Evolutionary conservation across 1,140 invertebrate species (phyloP).

Genomic region (Lasaia peninsularis): DNA sequence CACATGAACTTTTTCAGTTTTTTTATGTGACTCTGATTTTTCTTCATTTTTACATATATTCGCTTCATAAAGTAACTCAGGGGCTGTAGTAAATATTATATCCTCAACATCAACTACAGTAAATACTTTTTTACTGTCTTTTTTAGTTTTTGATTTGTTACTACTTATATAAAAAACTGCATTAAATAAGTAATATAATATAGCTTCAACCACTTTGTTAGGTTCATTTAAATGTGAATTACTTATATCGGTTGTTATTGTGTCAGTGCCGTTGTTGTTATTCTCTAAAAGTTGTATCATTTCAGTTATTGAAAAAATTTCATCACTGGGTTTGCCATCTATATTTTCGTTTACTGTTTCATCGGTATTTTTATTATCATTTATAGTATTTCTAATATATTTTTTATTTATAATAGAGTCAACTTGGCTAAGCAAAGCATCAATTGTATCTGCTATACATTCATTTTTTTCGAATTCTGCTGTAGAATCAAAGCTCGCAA

Average conservation of each 20-base stretch:
- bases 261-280: slow-evolving; percentile 35
- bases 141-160: slow-evolving; percentile 26
- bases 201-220: slow-evolving; percentile 43
- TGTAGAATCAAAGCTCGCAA: slow-evolving; percentile 51
- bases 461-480: slow-evolving; percentile 65
- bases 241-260: slow-evolving; percentile 40
- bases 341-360: neutral
- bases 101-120: slow-evolving; percentile 63
- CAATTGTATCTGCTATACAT: slow-evolving; percentile 47
- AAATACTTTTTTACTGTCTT: slow-evolving; percentile 44
- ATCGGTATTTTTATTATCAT: neutral
- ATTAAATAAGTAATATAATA: slow-evolving; percentile 56
- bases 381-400: slow-evolving; percentile 6
- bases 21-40: neutral
- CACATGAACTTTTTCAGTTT: slow-evolving; percentile 2
- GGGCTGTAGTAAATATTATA: slow-evolving; percentile 52
- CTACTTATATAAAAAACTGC: slow-evolving; percentile 35
- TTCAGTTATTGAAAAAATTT: slow-evolving; percentile 53
- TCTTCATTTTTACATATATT: neutral
- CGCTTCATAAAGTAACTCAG: slow-evolving; percentile 24
- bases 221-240: slow-evolving; percentile 32
- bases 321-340: slow-evolving; percentile 7
- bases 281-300: slow-evolving; percentile 49
- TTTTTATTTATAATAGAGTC: slow-evolving; percentile 20
- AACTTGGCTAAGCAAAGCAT: slow-evolving; percentile 38